Percentiles rank a stretch among this genome's conserved stretches.
Evolutionary conservation across 2,888 invertebrate genomes (phyloP).

Genomic region (Mallateleia sp.): DNA sequence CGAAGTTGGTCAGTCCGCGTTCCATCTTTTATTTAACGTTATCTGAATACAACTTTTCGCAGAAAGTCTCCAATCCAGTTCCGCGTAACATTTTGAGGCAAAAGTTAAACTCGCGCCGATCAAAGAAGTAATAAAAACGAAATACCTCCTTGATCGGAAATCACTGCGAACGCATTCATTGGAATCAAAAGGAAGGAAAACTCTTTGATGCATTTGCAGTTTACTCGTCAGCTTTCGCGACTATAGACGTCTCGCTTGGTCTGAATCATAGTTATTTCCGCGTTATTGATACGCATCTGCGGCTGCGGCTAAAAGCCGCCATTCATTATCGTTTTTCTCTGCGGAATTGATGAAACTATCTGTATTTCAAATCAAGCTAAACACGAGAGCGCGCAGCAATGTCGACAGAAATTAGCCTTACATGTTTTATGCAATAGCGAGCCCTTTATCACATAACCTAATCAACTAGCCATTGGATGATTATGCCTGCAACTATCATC

Average conservation of each 20-base stretch:
- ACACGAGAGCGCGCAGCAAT: neutral
- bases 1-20: neutral
- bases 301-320: neutral
- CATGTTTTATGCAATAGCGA: conserved; percentile 18
- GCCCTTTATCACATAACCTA: conserved; percentile 26
- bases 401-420: neutral
- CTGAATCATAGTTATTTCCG: conserved; percentile 22
- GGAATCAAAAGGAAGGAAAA: conserved; percentile 9
- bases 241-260: conserved; percentile 4
- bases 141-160: conserved; percentile 41
- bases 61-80: conserved; percentile 25
- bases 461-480: conserved; percentile 17
- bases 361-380: conserved; percentile 15
- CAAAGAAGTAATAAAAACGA: conserved; percentile 43
- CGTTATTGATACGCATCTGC: conserved; percentile 24
- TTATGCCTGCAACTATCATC: conserved; percentile 18
- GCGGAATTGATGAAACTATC: conserved; percentile 9
- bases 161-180: conserved; percentile 15
- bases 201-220: conserved; percentile 27
- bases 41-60: conserved; percentile 20
- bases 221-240: conserved; percentile 10
- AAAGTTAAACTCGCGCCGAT: conserved; percentile 13
- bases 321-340: conserved; percentile 12
- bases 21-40: conserved; percentile 15
- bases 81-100: conserved; percentile 16